These are phyloP conservation scores for Tetramorium parvispinum DNA, from an alignment of 1,140 invertebrate genomes.

Conservation along the genomic window DNA sequence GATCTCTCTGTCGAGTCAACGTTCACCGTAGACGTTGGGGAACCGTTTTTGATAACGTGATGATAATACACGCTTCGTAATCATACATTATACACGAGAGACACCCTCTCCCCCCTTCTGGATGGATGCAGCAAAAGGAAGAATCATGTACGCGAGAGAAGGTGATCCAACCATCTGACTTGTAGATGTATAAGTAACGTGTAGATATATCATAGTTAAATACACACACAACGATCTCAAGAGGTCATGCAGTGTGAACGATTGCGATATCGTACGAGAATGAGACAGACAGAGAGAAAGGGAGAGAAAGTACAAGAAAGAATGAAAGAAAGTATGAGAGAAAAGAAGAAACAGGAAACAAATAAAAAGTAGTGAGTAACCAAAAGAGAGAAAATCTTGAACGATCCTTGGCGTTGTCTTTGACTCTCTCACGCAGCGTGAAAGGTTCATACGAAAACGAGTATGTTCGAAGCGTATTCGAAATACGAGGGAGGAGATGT, in stretches of 20 bases:
- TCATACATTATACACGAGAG: not conserved
- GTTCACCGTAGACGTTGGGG: not conserved
- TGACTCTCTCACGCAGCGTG: not conserved
- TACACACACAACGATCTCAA: slow-evolving; percentile 84
- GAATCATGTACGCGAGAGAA: slow-evolving; percentile 38
- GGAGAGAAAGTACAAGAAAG: not conserved
- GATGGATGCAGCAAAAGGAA: not conserved
- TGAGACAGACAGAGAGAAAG: slow-evolving; percentile 7
- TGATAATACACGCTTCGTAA: slow-evolving; percentile 23
- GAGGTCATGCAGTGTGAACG: slow-evolving; percentile 77
- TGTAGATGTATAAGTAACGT: slow-evolving; percentile 82
- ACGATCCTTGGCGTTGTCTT: slow-evolving; percentile 14
- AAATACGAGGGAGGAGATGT: slow-evolving; percentile 7
- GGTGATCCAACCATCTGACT: slow-evolving; percentile 66
- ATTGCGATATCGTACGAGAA: slow-evolving; percentile 65
- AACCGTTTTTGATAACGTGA: not conserved
- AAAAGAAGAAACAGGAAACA: not conserved
- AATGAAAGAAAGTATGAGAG: not conserved
- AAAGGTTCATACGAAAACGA: not conserved
- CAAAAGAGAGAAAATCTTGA: slow-evolving; percentile 27
- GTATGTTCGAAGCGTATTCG: slow-evolving; percentile 17
- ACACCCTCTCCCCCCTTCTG: slow-evolving; percentile 43
- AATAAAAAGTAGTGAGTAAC: not conserved
- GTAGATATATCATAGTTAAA: slow-evolving; percentile 86
- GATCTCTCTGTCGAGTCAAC: slow-evolving; percentile 21